Percentiles rank a stretch among this genome's conserved stretches.
Conservation (phyloP, 2,888 invertebrate species). For the Chrysina gloriosa region DNA sequence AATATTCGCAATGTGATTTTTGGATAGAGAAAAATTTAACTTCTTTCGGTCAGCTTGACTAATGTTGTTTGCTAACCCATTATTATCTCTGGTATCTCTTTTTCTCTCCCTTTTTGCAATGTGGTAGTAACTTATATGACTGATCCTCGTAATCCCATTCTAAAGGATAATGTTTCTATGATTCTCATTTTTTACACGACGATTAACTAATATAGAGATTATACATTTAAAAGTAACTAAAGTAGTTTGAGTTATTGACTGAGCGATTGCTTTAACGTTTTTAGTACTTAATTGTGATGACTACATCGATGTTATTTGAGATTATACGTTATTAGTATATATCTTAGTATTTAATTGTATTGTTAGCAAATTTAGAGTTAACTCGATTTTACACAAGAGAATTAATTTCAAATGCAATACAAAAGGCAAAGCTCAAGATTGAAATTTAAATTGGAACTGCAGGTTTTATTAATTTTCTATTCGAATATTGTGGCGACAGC, state of each 20-base stretch:
- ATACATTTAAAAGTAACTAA: constrained; percentile 32
- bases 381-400: no score
- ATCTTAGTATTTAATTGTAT: background rate
- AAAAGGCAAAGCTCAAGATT: no score
- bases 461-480: no score
- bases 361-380: background rate
- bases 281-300: constrained; percentile 27
- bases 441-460: no score
- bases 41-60: constrained; percentile 80
- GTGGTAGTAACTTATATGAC: constrained; percentile 9
- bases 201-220: constrained; percentile 8
- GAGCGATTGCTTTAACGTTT: constrained; percentile 17
- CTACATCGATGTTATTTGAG: constrained; percentile 9
- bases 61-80: constrained; percentile 56
- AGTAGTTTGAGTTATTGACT: constrained; percentile 12
- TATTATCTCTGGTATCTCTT: background rate
- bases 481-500: no score
- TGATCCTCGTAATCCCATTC: constrained; percentile 5
- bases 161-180: background rate
- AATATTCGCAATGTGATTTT: constrained; percentile 80
- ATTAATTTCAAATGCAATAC: no score
- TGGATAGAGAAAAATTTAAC: constrained; percentile 82
- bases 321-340: background rate
- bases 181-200: background rate
- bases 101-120: background rate